These are phyloP conservation scores for Electrona antarctica DNA, from an alignment of 2,113 vertebrate genomes.

Conservation along the genomic window DNA sequence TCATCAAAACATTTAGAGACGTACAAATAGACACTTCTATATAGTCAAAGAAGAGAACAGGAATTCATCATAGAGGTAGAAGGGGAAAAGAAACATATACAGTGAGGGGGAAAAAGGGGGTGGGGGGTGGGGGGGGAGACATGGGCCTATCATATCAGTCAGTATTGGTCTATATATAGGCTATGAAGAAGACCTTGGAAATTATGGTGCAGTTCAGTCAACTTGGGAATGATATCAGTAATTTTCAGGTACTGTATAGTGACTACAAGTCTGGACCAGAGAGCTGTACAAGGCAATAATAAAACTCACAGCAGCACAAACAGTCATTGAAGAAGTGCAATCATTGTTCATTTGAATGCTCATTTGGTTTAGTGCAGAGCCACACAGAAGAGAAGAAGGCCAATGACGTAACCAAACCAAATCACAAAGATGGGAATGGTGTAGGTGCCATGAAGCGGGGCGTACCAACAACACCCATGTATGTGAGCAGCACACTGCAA, in stretches of 20 bases:
- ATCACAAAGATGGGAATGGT: slow-evolving; percentile 2
- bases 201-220: not conserved
- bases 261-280: not conserved
- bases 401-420: not conserved
- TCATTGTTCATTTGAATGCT: not conserved
- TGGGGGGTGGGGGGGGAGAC: not conserved
- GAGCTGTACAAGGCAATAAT: not conserved
- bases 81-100: no score
- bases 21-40: no score
- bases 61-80: no score
- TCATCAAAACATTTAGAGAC: no score
- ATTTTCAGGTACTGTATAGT: not conserved
- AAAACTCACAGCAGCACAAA: not conserved
- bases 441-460: not conserved
- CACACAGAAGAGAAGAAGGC: slow-evolving; percentile 14
- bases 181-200: not conserved
- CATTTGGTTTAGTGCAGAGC: slow-evolving; percentile 2
- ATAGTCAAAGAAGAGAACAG: no score
- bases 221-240: no score
- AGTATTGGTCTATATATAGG: not conserved
- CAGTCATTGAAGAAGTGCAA: not conserved
- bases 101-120: no score
- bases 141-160: no score
- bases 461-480: slow-evolving; percentile 1
- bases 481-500: not conserved